Conservation (phyloP, 2,888 invertebrate species). For the Acleris cristana region DNA sequence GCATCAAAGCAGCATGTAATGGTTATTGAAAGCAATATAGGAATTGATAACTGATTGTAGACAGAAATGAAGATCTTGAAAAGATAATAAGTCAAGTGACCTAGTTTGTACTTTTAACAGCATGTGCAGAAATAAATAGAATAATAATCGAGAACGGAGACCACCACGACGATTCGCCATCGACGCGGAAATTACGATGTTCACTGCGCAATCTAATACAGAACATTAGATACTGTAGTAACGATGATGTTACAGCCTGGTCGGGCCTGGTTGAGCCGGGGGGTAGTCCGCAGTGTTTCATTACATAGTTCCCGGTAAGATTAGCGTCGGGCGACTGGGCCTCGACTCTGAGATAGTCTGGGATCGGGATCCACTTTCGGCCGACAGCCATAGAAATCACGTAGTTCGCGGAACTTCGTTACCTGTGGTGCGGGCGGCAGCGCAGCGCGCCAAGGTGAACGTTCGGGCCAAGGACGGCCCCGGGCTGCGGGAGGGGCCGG, state of each 20-base stretch:
- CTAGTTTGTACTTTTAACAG: slow-evolving; percentile 45
- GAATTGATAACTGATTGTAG: no score
- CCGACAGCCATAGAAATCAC: slow-evolving; percentile 80
- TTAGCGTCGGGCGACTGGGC: slow-evolving; percentile 63
- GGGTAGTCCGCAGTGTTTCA: slow-evolving; percentile 63
- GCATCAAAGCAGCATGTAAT: no score
- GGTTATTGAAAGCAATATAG: no score
- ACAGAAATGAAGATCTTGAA: neutral
- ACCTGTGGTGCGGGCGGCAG: slow-evolving; percentile 79
- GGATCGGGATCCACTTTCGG: slow-evolving; percentile 71
- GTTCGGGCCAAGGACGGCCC: slow-evolving; percentile 82
- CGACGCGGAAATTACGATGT: slow-evolving; percentile 44
- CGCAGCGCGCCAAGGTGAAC: slow-evolving; percentile 82
- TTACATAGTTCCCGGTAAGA: slow-evolving; percentile 70
- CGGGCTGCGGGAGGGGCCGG: slow-evolving; percentile 73
- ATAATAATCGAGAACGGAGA: slow-evolving; percentile 54
- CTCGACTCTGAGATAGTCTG: slow-evolving; percentile 56
- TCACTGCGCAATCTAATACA: slow-evolving; percentile 38
- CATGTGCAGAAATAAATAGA: slow-evolving; percentile 45
- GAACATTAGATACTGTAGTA: slow-evolving; percentile 60
- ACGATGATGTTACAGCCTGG: slow-evolving; percentile 47
- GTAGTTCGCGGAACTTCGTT: slow-evolving; percentile 83
- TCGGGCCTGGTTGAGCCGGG: slow-evolving; percentile 48
- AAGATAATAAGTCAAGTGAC: slow-evolving; percentile 3
- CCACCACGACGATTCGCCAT: slow-evolving; percentile 64